phyloP scores from a whole-genome alignment of 2,113 vertebrate species.

The Oryzias javanicus region DNA sequence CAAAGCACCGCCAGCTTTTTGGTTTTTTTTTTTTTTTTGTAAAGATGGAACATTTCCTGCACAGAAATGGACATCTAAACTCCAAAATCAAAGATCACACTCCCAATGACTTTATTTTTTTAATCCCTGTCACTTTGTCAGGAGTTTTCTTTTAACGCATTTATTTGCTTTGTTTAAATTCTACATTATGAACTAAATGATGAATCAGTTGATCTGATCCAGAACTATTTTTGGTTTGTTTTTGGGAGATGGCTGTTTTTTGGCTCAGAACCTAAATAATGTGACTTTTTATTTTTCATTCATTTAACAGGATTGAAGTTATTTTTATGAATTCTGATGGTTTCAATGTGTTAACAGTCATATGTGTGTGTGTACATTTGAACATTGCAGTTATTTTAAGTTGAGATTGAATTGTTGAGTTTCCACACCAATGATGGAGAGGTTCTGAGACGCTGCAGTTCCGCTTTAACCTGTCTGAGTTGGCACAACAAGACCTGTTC shows the following conservation, averaged over 20 bases:
- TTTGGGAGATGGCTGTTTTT: slow-evolving; percentile 28
- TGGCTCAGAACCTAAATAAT: slow-evolving; percentile 12
- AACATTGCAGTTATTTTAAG: too few relatives aligned
- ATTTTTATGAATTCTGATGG: slow-evolving; percentile 20
- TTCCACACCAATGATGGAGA: slow-evolving; percentile 48
- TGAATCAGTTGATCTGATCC: slow-evolving; percentile 80
- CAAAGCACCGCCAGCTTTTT: slow-evolving; percentile 1
- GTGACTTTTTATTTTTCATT: not conserved
- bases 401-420: not conserved
- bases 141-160: slow-evolving; percentile 34
- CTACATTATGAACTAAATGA: slow-evolving; percentile 54
- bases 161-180: slow-evolving; percentile 61
- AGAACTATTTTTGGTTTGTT: slow-evolving; percentile 9
- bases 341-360: slow-evolving; percentile 11
- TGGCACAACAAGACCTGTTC: too few relatives aligned
- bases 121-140: slow-evolving; percentile 4
- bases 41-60: slow-evolving; percentile 14
- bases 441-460: too few relatives aligned
- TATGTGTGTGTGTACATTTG: not conserved
- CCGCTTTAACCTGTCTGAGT: too few relatives aligned
- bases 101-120: slow-evolving; percentile 19
- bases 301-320: slow-evolving; percentile 16
- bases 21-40: slow-evolving; percentile 4
- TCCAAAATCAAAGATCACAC: slow-evolving; percentile 36
- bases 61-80: slow-evolving; percentile 22